phyloP scores from a whole-genome alignment of 2,888 invertebrate genomes.

The Cordilura impudica region DNA sequence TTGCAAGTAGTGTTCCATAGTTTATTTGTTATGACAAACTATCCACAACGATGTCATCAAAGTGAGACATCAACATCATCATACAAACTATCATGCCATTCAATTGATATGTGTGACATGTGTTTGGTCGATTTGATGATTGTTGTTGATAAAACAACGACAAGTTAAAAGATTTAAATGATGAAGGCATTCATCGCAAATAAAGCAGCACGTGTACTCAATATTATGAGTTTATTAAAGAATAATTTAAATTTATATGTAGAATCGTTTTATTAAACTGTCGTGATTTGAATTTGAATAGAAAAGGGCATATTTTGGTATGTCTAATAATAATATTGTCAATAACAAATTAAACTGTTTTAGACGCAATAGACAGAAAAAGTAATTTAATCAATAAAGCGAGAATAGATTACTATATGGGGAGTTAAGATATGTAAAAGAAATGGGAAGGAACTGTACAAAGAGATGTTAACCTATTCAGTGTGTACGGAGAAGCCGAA shows the following conservation, averaged over 20 bases:
- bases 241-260: slow-evolving; percentile 22
- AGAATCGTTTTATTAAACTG: slow-evolving; percentile 11
- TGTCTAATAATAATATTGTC: too few relatives aligned
- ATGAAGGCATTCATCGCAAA: slow-evolving; percentile 35
- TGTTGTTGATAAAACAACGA: slow-evolving; percentile 28
- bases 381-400: too few relatives aligned
- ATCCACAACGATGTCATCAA: slow-evolving; percentile 31
- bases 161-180: slow-evolving; percentile 51
- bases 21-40: slow-evolving; percentile 58
- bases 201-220: slow-evolving; percentile 39
- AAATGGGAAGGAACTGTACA: too few relatives aligned
- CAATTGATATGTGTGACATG: slow-evolving; percentile 57
- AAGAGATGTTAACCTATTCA: too few relatives aligned
- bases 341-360: too few relatives aligned
- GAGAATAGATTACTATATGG: too few relatives aligned
- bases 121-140: slow-evolving; percentile 30
- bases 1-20: slow-evolving; percentile 27
- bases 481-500: too few relatives aligned
- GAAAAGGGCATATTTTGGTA: neutral
- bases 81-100: slow-evolving; percentile 3
- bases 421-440: too few relatives aligned
- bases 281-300: slow-evolving; percentile 23
- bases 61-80: slow-evolving; percentile 15
- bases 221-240: slow-evolving; percentile 40
- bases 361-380: too few relatives aligned